Evolutionary conservation across 2,797 vertebrate species (phyloP), one percentile per base, ranked within the genome.

Genomic region (Aldrovandia affinis): DNA sequence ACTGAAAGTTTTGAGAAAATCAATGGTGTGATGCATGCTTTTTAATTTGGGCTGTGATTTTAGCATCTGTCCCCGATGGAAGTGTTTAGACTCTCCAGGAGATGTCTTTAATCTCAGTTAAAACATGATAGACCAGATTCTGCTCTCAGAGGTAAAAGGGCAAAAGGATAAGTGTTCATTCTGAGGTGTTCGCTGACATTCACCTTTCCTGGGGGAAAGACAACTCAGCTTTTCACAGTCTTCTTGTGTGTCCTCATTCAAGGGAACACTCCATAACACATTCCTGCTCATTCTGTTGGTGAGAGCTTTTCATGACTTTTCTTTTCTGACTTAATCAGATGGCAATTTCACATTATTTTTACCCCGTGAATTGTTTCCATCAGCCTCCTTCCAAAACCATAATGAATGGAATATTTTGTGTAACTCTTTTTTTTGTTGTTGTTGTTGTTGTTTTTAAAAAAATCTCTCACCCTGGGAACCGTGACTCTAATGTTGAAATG

Each of bases 41-140:
- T n/a, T 80, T 55, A 81, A 81, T 50, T 75, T 39, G 63, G 22
- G 63, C 20, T 28, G 78, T 25, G 54, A 15, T 84, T 39, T 73
- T 55, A 10, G 20, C 81, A 81, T 80, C 84, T 85, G 81, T 36
- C 42, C 42, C 84, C 78, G 54, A 85, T 82, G 84, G 81, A 78
- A 82, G 55, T 47, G 22, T 68, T 85, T 78, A 82, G 25, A 55
- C 30, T 70, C n/a, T n/a, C n/a, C 39, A 65, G 30, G 39, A 79
- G 81, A n/a, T 78, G 73, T 18, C 78, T 84, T 84, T 84, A 81
- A 84, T 84, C 73, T 82, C 68, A 55, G 65, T 77, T 61, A 81
- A 81, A 85, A 78, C 28, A 42, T 63, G 73, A 65, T 20, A 36
- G 80, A 82, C 68, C 55, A 65, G 81, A 85, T 70, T 63, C 33